Evolutionary conservation across 2,888 invertebrate genomes (phyloP), one percentile per base, ranked within the genome.

Genomic region (Aleiodes testaceus): DNA sequence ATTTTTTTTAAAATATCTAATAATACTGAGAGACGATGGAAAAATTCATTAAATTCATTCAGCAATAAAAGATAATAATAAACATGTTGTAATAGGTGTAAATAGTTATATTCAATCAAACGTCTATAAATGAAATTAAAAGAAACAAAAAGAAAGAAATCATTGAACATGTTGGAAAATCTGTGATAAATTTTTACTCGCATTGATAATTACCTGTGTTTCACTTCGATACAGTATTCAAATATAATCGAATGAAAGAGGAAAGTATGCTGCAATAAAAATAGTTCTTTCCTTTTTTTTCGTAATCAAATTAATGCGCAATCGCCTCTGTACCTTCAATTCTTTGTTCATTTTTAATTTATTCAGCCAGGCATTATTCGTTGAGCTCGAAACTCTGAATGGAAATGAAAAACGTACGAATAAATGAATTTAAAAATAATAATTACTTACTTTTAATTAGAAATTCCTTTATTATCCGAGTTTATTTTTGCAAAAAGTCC

Each of bases 121-220:
- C 36, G 72, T 64, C 44, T 59, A 74, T 63, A 55, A 72, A 64
- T n/a, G 12, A 59, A 47, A 64, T 16, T 67, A 20, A n/a, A 72
- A 50, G 7, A 71, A 78, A 72, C 72, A 69, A 74, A 77, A 77
- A 73, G 70, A 68, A 67, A 75, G 72, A 75, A 72, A 74, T 76
- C 74, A 74, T 77, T 72, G 76, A 79, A 78, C 65, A 71, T 76
- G 75, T 82, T 79, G 79, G 74, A 53, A 77, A 81, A 83, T 82
- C 84, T 84, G 84, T 84, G 84, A 84, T 84, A 84, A 81, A 81
- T 83, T 84, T 84, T 75, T 83, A 82, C 78, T 80, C 77, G 82
- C 75, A 78, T 81, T 79, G 78, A 81, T 81, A 74, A 80, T 80
- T 82, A 78, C 73, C 75, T 77, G 80, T 30, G 18, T 59, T 59